These are phyloP conservation scores for Hiodon alosoides DNA, from an alignment of 2,113 vertebrate genomes.

Conservation along the genomic window DNA sequence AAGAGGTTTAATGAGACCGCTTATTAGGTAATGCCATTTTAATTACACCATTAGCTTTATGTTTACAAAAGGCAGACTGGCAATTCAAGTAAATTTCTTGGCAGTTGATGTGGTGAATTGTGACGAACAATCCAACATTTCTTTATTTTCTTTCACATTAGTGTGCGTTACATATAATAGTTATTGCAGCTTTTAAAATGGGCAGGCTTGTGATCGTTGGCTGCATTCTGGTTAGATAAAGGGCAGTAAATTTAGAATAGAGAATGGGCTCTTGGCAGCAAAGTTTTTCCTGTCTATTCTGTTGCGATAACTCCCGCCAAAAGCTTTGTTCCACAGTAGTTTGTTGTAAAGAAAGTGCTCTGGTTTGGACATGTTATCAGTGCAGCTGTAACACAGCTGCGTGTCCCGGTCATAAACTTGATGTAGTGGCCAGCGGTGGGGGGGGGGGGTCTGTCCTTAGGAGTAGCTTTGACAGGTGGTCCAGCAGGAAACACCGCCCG, in stretches of 20 bases:
- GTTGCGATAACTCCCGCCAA: neutral
- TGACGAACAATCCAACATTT: neutral
- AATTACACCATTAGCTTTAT: slow-evolving; percentile 8
- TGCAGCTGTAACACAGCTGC: neutral
- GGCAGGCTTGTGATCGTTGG: neutral
- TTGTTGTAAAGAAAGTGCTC: neutral
- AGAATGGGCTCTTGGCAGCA: neutral
- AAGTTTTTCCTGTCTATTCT: neutral
- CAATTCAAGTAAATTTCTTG: neutral
- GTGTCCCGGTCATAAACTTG: neutral
- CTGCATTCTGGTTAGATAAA: neutral
- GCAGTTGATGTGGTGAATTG: neutral
- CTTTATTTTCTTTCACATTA: neutral
- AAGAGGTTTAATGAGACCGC: neutral
- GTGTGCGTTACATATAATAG: neutral
- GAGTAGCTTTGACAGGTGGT: too few relatives aligned
- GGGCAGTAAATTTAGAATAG: neutral
- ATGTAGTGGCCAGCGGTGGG: neutral
- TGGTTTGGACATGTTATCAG: neutral
- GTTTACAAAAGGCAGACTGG: slow-evolving; percentile 10
- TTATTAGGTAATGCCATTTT: neutral
- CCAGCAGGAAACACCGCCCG: too few relatives aligned
- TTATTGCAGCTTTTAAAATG: neutral
- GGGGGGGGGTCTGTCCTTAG: too few relatives aligned
- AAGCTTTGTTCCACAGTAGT: neutral